A percentile compares a stretch with the other conserved stretches of the same genome.
Evolutionary conservation across 2,797 vertebrate species (phyloP).

Genomic region (Sylvilagus floridanus): DNA sequence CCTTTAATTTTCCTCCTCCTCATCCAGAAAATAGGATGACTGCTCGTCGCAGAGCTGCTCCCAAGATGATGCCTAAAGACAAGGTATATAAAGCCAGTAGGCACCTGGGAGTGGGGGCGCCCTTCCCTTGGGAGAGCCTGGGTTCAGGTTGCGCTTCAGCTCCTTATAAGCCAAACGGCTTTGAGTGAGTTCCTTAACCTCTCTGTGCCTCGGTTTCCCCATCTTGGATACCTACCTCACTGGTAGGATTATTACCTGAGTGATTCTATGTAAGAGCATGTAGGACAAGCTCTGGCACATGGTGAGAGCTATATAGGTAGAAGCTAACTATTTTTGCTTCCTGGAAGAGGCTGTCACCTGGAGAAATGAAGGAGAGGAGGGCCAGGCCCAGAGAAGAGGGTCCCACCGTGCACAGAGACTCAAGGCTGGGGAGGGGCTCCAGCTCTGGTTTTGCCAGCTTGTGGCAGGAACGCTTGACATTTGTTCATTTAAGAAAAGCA

Average conservation of each 20-base stretch:
- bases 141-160: not conserved
- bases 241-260: not conserved
- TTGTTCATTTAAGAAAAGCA: not conserved
- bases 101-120: not conserved
- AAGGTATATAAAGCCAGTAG: not conserved
- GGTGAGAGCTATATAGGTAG: not conserved
- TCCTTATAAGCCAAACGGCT: not conserved
- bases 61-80: not conserved
- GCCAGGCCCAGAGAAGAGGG: not conserved
- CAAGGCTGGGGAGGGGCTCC: not conserved
- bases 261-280: not conserved
- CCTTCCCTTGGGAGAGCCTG: not conserved
- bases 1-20: not conserved
- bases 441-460: not conserved
- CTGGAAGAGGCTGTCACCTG: not conserved
- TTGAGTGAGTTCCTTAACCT: not conserved
- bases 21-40: slow-evolving; percentile 5
- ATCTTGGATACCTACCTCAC: not conserved
- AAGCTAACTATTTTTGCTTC: not conserved
- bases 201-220: not conserved
- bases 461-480: not conserved
- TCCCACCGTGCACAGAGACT: not conserved
- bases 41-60: not conserved
- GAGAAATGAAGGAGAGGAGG: not conserved
- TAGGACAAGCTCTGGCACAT: rapidly evolving